Conservation (phyloP, 1,140 invertebrate species). For the Hyles euphorbiae region DNA sequence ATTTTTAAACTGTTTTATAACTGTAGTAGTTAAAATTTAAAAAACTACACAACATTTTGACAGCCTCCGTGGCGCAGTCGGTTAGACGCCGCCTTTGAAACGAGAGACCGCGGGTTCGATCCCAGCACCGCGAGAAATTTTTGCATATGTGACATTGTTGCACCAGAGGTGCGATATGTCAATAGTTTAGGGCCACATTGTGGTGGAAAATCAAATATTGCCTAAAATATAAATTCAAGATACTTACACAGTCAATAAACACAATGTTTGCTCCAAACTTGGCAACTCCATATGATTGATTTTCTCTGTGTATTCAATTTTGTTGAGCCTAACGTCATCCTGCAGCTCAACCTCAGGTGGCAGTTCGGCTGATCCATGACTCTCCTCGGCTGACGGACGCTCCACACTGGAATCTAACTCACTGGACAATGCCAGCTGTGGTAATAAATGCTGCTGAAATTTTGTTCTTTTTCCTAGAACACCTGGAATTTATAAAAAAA, state of each 20-base stretch:
- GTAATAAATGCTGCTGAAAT: slow-evolving; percentile 87
- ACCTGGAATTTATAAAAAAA: slow-evolving; percentile 65
- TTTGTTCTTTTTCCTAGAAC: slow-evolving; percentile 92
- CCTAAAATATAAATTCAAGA: slow-evolving; percentile 7
- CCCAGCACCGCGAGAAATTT: no score
- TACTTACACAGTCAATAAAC: slow-evolving; percentile 81
- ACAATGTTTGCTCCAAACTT: slow-evolving; percentile 85
- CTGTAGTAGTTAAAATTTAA: no score
- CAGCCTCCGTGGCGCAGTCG: no score
- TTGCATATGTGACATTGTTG: no score
- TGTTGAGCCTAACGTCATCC: slow-evolving; percentile 90
- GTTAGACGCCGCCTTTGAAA: no score
- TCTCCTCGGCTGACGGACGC: slow-evolving; percentile 62
- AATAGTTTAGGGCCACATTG: no score
- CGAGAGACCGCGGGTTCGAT: no score
- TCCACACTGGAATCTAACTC: slow-evolving; percentile 62
- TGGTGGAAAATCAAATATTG: neutral
- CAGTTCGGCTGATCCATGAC: slow-evolving; percentile 67
- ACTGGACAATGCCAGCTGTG: slow-evolving; percentile 87
- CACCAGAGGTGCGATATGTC: no score
- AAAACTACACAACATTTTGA: no score
- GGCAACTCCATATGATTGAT: slow-evolving; percentile 77
- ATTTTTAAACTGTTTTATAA: neutral
- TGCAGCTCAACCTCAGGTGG: slow-evolving; percentile 82
- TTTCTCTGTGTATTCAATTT: slow-evolving; percentile 83